These are phyloP conservation scores for Sycophila sp. DNA, from an alignment of 1,140 invertebrate species.

Conservation along the genomic window DNA sequence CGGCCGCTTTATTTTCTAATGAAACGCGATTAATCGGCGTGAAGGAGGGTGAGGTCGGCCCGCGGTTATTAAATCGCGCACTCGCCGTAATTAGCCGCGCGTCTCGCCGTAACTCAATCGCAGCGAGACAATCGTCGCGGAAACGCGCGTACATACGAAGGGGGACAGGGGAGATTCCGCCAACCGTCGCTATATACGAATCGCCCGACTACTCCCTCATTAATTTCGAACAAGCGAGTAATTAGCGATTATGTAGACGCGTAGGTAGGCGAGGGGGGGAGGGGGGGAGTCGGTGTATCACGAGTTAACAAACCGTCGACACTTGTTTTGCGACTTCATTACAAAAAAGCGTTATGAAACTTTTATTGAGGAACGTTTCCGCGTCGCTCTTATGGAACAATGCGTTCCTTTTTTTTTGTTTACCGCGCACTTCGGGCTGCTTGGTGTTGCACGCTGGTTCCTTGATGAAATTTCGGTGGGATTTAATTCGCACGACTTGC, in stretches of 20 bases:
- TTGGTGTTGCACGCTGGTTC: no score
- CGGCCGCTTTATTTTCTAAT: constrained; percentile 28
- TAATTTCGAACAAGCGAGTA: constrained; percentile 13
- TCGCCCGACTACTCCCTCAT: neutral
- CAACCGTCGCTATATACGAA: neutral
- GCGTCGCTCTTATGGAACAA: neutral
- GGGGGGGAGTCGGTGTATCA: constrained; percentile 32
- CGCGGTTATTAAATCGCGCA: neutral
- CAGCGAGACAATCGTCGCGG: neutral
- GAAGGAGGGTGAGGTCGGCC: neutral
- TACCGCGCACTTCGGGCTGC: no score
- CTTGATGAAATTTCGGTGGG: no score
- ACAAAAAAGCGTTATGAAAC: constrained; percentile 29
- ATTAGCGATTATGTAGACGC: constrained; percentile 17
- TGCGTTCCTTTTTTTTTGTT: no score
- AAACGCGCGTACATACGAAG: no score
- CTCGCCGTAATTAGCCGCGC: neutral
- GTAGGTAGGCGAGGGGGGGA: constrained; percentile 13
- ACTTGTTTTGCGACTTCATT: constrained; percentile 16
- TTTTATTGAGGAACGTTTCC: no score
- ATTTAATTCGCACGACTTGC: no score
- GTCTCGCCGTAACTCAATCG: neutral
- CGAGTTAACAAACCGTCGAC: constrained; percentile 34
- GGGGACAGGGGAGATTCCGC: no score
- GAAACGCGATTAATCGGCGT: neutral